Conservation (phyloP, 37 sponge, comb jelly and placozoan species). For the Agelas oroides region DNA sequence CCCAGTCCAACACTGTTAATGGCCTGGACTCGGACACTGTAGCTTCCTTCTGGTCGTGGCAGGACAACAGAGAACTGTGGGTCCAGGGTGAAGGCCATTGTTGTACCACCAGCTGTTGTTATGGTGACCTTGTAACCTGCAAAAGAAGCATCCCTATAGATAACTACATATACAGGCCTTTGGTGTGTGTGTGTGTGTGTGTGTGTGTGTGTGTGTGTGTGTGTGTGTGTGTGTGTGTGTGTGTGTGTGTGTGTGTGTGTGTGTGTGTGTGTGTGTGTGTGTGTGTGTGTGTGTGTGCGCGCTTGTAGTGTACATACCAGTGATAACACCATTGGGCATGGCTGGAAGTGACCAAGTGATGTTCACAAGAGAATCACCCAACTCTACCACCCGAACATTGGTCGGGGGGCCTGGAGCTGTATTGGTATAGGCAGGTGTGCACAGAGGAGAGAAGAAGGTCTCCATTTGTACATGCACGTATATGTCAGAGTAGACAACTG, state of each 20-base stretch:
- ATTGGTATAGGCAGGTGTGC: not conserved
- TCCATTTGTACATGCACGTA: too few species aligned
- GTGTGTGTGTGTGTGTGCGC: too few species aligned
- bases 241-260: too few species aligned
- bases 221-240: too few species aligned
- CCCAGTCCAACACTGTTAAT: not conserved
- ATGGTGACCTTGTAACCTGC: not conserved
- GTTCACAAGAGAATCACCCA: not conserved
- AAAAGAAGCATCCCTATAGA: not conserved
- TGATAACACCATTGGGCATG: conserved; percentile 16
- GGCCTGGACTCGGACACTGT: not conserved
- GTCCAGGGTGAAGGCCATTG: not conserved
- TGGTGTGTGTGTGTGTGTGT: too few species aligned
- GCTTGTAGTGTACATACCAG: not conserved
- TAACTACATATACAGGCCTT: too few species aligned
- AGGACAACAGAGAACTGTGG: not conserved
- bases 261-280: too few species aligned
- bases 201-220: too few species aligned
- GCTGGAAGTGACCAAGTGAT: conserved; percentile 8
- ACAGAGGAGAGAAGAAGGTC: too few species aligned
- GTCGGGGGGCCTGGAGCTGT: conserved; percentile 22
- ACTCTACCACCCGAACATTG: not conserved
- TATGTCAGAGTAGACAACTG: too few species aligned
- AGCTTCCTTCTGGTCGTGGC: not conserved
- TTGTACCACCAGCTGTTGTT: not conserved